Evolutionary conservation across 2,888 invertebrate genomes (phyloP), one percentile per base, ranked within the genome.

Genomic region (Andrena marginata): DNA sequence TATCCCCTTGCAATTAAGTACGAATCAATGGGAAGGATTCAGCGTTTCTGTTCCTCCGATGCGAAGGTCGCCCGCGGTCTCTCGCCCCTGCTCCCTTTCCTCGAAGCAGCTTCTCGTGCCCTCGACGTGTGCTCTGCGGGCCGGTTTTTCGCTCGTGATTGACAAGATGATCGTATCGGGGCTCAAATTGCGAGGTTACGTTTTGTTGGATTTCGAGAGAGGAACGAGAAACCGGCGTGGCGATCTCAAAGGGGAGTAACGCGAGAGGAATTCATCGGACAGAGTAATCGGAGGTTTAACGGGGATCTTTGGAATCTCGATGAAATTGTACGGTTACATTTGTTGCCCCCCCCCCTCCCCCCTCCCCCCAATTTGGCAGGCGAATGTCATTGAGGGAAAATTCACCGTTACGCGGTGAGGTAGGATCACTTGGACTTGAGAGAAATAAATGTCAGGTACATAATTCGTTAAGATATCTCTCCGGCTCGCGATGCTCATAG

Each of bases 11-110:
- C 64, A 72, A 79, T 82, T 82, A 72, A 75, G 68, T 51, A 13
- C 51, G 54, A 68, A 68, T 79, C 71, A 64, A 72, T 69, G 71
- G 51, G n/a, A 67, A 20, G 31, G 71, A 31, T 70, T 75, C 65
- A 23, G 6, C 29, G 20, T 26, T 7, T 20, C 10, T 31, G 48
- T 63, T 78, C 7, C 56, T 20, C n/a, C 60, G n/a, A 63, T 13
- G 13, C 68, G 33, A 72, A 80, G 63, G 75, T 63, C 56, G 33
- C 26, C 48, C 35, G 60, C 56, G 4, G 23, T 26, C 23, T 56
- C 48, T 60, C 26, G 35, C 42, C 48, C 13, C 20, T 56, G 35
- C 29, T 59, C 13, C 10, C 63, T 6, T n/a, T n/a, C n/a, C 23
- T 1, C 13, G 13, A 6, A 16, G 1, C 42, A 13, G 42, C 42